Percentiles rank a stretch among this genome's conserved stretches.
phyloP scores from a whole-genome alignment of 2,113 vertebrate genomes.

The Xiphophorus hellerii region DNA sequence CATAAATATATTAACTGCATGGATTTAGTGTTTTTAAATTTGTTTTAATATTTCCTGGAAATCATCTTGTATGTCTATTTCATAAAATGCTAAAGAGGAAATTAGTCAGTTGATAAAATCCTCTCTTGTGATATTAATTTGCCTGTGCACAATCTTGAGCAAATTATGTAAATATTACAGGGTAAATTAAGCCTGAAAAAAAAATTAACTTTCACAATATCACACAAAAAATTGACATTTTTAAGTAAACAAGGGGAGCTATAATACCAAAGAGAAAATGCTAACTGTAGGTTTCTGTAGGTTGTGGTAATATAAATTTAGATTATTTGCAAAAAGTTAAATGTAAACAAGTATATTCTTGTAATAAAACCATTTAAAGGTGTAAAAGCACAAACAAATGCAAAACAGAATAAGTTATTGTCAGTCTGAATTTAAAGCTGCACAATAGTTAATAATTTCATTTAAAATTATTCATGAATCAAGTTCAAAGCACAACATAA shows the following conservation, averaged over 20 bases:
- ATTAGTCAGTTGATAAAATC: too few species aligned
- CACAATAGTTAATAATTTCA: too few species aligned
- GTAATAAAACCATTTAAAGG: not conserved
- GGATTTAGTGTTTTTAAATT: not conserved
- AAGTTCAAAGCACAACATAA: not conserved
- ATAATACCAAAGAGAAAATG: not conserved
- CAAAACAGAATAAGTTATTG: not conserved
- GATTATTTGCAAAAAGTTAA: not conserved
- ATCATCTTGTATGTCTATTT: not conserved
- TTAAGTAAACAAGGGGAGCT: not conserved
- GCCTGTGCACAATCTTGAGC: too few species aligned
- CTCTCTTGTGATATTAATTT: too few species aligned
- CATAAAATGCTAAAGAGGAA: not conserved
- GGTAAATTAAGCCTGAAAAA: too few species aligned
- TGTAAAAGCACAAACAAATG: not conserved
- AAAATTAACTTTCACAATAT: too few species aligned
- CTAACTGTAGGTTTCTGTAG: not conserved
- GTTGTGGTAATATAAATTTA: not conserved
- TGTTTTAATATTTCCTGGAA: not conserved
- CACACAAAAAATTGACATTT: too few species aligned
- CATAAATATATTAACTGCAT: not conserved
- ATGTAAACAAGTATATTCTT: not conserved
- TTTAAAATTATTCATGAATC: not conserved
- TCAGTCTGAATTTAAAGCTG: not conserved
- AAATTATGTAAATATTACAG: not conserved